These are phyloP conservation scores for Pollicipes pollicipes DNA, from an alignment of 1,140 invertebrate species.

Conservation along the genomic window DNA sequence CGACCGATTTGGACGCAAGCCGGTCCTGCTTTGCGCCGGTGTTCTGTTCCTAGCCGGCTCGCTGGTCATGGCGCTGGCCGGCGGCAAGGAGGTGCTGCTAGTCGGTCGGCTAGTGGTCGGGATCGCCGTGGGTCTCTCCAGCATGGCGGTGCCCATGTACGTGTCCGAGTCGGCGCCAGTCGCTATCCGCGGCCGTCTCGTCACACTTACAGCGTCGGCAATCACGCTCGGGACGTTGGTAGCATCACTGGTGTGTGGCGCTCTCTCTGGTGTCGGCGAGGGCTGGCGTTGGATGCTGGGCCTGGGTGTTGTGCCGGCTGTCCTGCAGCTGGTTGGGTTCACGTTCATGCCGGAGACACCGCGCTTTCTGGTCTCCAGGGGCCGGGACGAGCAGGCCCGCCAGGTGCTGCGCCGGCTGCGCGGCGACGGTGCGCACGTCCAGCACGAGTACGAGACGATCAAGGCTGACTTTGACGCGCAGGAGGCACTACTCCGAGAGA, in stretches of 20 bases:
- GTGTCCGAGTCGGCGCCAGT: slow-evolving; percentile 36
- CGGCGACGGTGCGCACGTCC: neutral
- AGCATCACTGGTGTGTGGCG: neutral
- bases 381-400: slow-evolving; percentile 40
- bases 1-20: slow-evolving; percentile 35
- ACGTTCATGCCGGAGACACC: neutral
- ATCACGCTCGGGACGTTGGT: neutral
- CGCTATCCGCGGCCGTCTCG: slow-evolving; percentile 28
- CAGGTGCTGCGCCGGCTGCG: slow-evolving; percentile 29
- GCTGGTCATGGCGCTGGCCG: slow-evolving; percentile 34
- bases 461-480: neutral
- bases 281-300: neutral
- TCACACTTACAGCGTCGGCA: neutral
- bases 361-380: neutral
- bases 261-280: neutral
- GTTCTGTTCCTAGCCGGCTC: slow-evolving; percentile 38
- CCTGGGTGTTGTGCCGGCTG: neutral
- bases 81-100: slow-evolving; percentile 32
- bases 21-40: slow-evolving; percentile 36
- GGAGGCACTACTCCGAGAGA: neutral
- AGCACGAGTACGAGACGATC: neutral
- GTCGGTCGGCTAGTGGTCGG: slow-evolving; percentile 38
- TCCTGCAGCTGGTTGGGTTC: neutral
- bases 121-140: slow-evolving; percentile 37
- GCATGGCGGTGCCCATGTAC: slow-evolving; percentile 35